Evolutionary conservation across 2,888 invertebrate genomes (phyloP).

Genomic region (Pachycephus smyrnensis): DNA sequence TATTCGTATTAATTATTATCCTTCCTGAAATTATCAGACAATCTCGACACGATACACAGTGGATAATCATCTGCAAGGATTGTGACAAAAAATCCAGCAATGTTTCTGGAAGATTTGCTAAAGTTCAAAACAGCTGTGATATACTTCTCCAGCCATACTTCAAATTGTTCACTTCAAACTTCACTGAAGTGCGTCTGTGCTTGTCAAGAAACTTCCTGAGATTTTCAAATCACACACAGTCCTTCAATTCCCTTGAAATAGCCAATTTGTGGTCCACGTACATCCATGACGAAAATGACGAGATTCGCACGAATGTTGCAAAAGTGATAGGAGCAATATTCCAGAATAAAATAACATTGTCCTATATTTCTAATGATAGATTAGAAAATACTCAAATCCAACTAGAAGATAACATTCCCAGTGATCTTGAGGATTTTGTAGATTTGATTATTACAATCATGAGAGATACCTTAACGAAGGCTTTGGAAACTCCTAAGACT

Average conservation of each 20-base stretch:
- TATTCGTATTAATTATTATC: constrained; percentile 12
- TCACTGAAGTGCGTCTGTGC: constrained; percentile 51
- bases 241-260: constrained; percentile 61
- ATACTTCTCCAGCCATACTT: constrained; percentile 51
- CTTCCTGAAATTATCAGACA: constrained; percentile 27
- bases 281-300: constrained; percentile 56
- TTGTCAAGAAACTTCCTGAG: constrained; percentile 63
- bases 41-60: constrained; percentile 27
- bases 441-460: constrained; percentile 66
- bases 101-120: no score
- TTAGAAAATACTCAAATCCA: constrained; percentile 44
- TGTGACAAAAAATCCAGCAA: constrained; percentile 32
- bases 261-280: constrained; percentile 64
- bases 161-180: constrained; percentile 46
- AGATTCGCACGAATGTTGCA: constrained; percentile 60
- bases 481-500: constrained; percentile 69
- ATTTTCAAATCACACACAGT: constrained; percentile 65
- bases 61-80: constrained; percentile 45
- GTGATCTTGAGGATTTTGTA: constrained; percentile 62
- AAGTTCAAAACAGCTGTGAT: constrained; percentile 28
- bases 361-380: constrained; percentile 54
- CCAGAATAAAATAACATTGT: constrained; percentile 57
- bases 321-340: constrained; percentile 56
- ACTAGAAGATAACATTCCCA: constrained; percentile 38
- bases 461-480: constrained; percentile 41